Conservation (phyloP, 1,140 invertebrate species). For the Tetramorium simillimum region DNA sequence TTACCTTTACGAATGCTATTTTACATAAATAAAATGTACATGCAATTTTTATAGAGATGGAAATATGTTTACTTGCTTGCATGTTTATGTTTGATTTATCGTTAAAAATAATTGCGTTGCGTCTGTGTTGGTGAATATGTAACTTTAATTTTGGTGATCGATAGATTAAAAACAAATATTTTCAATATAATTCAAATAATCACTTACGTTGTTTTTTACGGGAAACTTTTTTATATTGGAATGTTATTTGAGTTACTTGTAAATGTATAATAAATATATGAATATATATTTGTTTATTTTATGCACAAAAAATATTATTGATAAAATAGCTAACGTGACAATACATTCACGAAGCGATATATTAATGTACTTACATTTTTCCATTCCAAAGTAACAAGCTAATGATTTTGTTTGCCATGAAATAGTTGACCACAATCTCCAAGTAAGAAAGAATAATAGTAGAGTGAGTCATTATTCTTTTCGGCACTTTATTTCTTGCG, state of each 20-base stretch:
- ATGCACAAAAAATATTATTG: background rate
- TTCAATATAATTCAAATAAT: background rate
- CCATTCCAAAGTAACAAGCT: background rate
- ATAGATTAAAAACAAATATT: background rate
- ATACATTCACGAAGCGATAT: background rate
- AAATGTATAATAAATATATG: background rate
- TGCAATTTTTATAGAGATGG: background rate
- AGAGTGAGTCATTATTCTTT: conserved; percentile 24
- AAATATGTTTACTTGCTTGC: background rate
- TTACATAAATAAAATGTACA: background rate
- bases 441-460: background rate
- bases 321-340: background rate
- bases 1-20: background rate
- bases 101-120: background rate
- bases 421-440: background rate
- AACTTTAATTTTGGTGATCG: background rate
- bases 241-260: background rate
- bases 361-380: background rate
- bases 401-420: background rate
- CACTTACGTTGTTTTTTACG: background rate
- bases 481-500: conserved; percentile 34
- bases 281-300: background rate
- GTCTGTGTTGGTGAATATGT: background rate
- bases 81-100: background rate
- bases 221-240: background rate